Evolutionary conservation across 2,888 invertebrate genomes (phyloP), one percentile per base, ranked within the genome.

Genomic region (Calephelis perditalis): DNA sequence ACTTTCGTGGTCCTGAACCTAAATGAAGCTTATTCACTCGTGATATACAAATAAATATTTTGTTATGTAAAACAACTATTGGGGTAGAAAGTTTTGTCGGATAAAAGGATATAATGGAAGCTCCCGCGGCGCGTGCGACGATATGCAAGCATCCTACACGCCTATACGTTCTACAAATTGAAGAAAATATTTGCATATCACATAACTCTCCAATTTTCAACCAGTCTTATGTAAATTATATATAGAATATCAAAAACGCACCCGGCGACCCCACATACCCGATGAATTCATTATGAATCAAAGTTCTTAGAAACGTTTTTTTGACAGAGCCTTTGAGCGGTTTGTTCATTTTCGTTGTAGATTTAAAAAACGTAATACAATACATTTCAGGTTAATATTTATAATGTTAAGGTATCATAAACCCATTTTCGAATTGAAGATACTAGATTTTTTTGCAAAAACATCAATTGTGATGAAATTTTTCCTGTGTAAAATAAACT

Each of bases 111-210:
- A 74, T 71, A 78, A 81, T 73, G 71, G 76, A 70, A 71, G 70
- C 78, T 72, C 86, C 86, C 83, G 83, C 76, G 74, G 85, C 87
- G 86, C 84, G 85, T 85, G 88, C 84, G 76, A 69, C 59, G 69
- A 68, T 68, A 68, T 68, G 73, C 73, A 67, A 71, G 73, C 74
- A 72, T 74, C 70, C 63, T 70, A 59, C 62, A 66, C 55, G 44
- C 59, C 64, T 61, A 54, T 71, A 73, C 77, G 82, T 84, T 85
- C 73, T 77, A 54, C 54, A 83, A 84, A 82, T 82, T 81, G 71
- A 81, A 83, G 78, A 77, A 87, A 86, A 88, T 88, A 89, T 89
- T 90, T 90, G 88, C 89, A 90, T 90, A 90, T 89, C 89, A 84
- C 82, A 83, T 84, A 84, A 86, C 85, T 79, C 86, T 86, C 86